A percentile compares a stretch with the other conserved stretches of the same genome.
Evolutionary conservation across 2,797 vertebrate species (phyloP).

Genomic region (Neostethus bicornis): DNA sequence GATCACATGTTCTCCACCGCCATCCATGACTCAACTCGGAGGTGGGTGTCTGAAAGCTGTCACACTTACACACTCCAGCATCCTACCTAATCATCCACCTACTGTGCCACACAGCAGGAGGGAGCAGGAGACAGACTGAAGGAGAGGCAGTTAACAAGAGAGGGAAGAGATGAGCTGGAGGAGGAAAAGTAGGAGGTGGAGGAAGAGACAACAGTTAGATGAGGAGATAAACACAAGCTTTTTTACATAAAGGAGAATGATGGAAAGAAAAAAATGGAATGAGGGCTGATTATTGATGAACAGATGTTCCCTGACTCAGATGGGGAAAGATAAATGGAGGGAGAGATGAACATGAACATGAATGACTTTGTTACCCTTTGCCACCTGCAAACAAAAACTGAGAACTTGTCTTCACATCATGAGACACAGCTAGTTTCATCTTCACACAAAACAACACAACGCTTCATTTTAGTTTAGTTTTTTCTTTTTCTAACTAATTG

Average conservation of each 20-base stretch:
- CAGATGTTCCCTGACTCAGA: conserved; percentile 65
- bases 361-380: conserved; percentile 23
- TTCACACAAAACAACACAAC: conserved; percentile 14
- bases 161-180: conserved; percentile 21
- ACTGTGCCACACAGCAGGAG: conserved; percentile 69
- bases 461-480: conserved; percentile 11
- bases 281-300: conserved; percentile 58
- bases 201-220: conserved; percentile 27
- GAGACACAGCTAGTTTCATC: conserved; percentile 21
- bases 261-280: conserved; percentile 29
- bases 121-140: conserved; percentile 54
- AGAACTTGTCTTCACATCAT: conserved; percentile 39
- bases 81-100: conserved; percentile 79
- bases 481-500: background rate
- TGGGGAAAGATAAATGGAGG: conserved; percentile 43
- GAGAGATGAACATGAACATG: conserved; percentile 40
- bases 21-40: conserved; percentile 73
- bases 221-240: conserved; percentile 25
- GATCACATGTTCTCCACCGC: conserved; percentile 73
- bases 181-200: conserved; percentile 20
- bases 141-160: conserved; percentile 59
- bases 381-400: conserved; percentile 29
- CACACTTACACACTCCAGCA: conserved; percentile 76
- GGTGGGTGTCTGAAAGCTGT: conserved; percentile 80
- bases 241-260: conserved; percentile 24